phyloP scores from a whole-genome alignment of 2,888 invertebrate genomes.

The Perithous albicinctus region DNA sequence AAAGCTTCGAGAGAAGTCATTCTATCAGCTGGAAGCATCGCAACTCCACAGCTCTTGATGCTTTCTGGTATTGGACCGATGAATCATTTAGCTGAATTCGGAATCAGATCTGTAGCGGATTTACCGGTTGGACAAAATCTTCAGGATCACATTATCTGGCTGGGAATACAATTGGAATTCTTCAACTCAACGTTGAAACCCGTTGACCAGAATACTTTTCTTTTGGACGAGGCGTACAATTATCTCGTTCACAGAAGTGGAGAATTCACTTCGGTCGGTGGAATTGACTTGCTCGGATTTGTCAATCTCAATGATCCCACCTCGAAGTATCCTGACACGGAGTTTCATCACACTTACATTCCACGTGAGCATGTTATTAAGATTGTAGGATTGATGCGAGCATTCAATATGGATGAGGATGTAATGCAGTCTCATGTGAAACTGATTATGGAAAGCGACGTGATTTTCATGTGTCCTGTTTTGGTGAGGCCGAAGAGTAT shows the following conservation, averaged over 20 bases:
- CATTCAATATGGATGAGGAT: slow-evolving; percentile 69
- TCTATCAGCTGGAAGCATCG: slow-evolving; percentile 88
- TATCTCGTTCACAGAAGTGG: slow-evolving; percentile 85
- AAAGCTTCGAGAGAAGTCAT: slow-evolving; percentile 88
- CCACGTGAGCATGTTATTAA: slow-evolving; percentile 77
- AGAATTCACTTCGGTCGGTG: slow-evolving; percentile 83
- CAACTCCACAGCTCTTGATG: slow-evolving; percentile 89
- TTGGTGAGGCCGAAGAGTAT: slow-evolving; percentile 85
- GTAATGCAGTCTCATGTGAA: slow-evolving; percentile 73
- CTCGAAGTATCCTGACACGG: slow-evolving; percentile 87
- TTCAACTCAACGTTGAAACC: slow-evolving; percentile 66
- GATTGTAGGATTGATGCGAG: slow-evolving; percentile 24
- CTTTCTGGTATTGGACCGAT: slow-evolving; percentile 88
- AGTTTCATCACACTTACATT: slow-evolving; percentile 85
- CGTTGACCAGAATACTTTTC: background rate
- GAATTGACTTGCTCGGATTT: slow-evolving; percentile 86
- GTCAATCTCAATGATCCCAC: slow-evolving; percentile 85
- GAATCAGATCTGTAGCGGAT: slow-evolving; percentile 84
- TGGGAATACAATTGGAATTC: slow-evolving; percentile 69
- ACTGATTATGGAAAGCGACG: slow-evolving; percentile 74
- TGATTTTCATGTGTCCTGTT: slow-evolving; percentile 71
- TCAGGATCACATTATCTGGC: slow-evolving; percentile 85
- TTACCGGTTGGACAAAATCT: slow-evolving; percentile 87
- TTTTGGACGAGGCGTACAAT: slow-evolving; percentile 76
- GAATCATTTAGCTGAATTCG: slow-evolving; percentile 84